Percentiles rank a stretch among this genome's conserved stretches.
Conservation (phyloP, 2,113 vertebrate genomes). For the Mionectes macconnelli region DNA sequence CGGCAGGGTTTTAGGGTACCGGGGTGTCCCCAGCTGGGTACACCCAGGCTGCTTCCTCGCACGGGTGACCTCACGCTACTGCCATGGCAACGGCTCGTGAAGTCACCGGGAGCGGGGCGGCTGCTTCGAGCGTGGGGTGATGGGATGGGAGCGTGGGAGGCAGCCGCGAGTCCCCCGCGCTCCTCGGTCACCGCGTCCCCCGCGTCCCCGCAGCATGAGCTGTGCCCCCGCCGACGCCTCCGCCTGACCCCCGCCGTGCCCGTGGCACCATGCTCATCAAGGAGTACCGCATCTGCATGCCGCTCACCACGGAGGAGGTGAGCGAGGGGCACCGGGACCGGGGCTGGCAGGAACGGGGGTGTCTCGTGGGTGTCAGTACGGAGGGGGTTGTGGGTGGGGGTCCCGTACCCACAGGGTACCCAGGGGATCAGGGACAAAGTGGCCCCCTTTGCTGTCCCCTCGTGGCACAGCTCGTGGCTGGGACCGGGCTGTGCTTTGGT, state of each 20-base stretch:
- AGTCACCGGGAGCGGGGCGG: constrained; percentile 10
- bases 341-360: not conserved
- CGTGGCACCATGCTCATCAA: constrained; percentile 84
- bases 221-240: not conserved
- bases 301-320: constrained; percentile 92
- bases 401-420: not conserved
- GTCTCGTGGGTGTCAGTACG: not conserved
- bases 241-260: not conserved
- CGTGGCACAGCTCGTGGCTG: not conserved
- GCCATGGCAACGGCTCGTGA: constrained; percentile 57
- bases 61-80: constrained; percentile 51
- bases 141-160: not conserved
- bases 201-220: not conserved
- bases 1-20: not conserved
- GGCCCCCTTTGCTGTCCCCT: not conserved
- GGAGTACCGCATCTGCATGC: constrained; percentile 94
- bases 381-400: not conserved
- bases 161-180: not conserved
- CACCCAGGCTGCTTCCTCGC: not conserved
- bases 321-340: not conserved
- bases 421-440: accelerated
- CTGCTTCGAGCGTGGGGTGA: not conserved
- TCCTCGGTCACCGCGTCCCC: not conserved
- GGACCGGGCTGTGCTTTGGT: not conserved
- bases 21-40: not conserved